Percentiles rank a stretch among this genome's conserved stretches.
These are phyloP conservation scores for Coccyzus lansbergi DNA, from an alignment of 2,797 vertebrate genomes.

Conservation along the genomic window DNA sequence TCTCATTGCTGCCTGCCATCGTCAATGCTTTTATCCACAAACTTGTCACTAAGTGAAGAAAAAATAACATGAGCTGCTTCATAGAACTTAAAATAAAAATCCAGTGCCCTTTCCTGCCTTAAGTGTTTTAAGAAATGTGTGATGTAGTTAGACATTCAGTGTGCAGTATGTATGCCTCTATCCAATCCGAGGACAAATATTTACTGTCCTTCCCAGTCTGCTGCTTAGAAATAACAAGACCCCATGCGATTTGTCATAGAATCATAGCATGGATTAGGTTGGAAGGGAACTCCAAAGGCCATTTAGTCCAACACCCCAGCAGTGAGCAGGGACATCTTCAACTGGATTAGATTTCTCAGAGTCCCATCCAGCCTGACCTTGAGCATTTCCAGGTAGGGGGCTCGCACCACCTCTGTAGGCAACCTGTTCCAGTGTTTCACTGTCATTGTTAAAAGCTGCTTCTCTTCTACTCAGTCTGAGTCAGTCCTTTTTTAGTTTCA, in stretches of 20 bases:
- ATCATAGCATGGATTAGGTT: no score
- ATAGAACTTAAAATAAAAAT: neutral
- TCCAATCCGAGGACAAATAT: neutral
- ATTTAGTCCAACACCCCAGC: no score
- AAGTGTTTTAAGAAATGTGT: neutral
- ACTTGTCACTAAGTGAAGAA: neutral
- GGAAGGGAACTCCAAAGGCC: no score
- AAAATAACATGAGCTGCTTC: neutral
- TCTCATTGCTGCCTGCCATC: slow-evolving; percentile 55
- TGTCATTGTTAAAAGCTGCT: no score
- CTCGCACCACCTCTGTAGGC: no score
- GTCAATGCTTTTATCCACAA: neutral
- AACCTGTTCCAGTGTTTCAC: no score
- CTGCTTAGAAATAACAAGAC: neutral
- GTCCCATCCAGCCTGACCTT: no score
- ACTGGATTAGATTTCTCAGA: no score
- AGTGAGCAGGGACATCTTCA: no score
- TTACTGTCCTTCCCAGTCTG: neutral
- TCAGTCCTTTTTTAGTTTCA: no score
- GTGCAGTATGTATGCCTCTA: neutral
- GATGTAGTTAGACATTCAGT: neutral
- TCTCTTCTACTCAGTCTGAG: no score
- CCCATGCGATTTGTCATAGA: neutral
- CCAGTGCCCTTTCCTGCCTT: neutral
- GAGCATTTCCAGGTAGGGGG: no score